These are phyloP conservation scores for Operophtera brumata DNA, from an alignment of 2,888 invertebrate species.

Conservation along the genomic window DNA sequence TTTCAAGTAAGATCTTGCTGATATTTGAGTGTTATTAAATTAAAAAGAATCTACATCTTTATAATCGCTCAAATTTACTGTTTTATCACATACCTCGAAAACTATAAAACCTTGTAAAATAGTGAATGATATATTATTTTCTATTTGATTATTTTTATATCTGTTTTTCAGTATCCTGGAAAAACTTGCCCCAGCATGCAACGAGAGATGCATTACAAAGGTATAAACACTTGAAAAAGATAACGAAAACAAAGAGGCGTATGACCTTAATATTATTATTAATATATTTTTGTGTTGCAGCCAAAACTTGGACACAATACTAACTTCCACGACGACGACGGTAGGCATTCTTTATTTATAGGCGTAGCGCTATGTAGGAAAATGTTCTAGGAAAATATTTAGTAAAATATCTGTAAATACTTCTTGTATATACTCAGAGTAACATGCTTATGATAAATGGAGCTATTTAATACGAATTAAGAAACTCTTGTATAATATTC, in stretches of 20 bases:
- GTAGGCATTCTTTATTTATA: conserved; percentile 55
- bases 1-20: not conserved
- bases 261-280: not conserved
- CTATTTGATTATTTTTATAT: not conserved
- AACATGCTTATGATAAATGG: conserved; percentile 58
- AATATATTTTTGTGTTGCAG: conserved; percentile 69
- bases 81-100: too few relatives aligned
- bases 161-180: conserved; percentile 82
- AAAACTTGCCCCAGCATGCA: conserved; percentile 96
- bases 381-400: conserved; percentile 37
- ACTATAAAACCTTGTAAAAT: too few relatives aligned
- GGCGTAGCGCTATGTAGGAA: conserved; percentile 50
- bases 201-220: conserved; percentile 95
- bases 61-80: too few relatives aligned
- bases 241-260: not conserved
- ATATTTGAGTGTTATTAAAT: conserved; percentile 5
- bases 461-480: conserved; percentile 41
- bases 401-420: conserved; percentile 57
- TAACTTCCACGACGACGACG: conserved; percentile 58
- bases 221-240: conserved; percentile 60
- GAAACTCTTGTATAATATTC: conserved; percentile 19
- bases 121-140: too few relatives aligned
- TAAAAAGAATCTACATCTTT: too few relatives aligned
- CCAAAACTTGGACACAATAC: conserved; percentile 94
- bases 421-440: conserved; percentile 64